Percentiles rank a stretch among this genome's conserved stretches.
Conservation (phyloP, 2,113 vertebrate genomes). For the Agapornis roseicollis region DNA sequence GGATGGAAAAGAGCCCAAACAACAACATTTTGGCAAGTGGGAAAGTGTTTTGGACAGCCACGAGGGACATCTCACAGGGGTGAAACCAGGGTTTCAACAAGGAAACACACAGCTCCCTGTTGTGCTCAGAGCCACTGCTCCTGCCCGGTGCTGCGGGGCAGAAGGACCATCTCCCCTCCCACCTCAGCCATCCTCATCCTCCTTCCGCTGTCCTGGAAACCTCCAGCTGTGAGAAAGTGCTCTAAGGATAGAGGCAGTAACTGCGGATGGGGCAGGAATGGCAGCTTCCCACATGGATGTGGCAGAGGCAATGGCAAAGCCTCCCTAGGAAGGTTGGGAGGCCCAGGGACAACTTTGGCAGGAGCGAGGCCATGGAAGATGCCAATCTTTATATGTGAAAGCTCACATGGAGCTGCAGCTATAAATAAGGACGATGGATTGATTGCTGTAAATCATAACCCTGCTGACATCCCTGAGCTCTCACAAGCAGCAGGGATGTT, state of each 20-base stretch:
- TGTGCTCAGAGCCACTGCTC: neutral
- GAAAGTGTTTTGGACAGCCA: neutral
- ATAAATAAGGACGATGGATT: constrained; percentile 6
- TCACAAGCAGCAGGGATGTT: neutral
- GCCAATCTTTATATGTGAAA: neutral
- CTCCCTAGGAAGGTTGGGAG: neutral
- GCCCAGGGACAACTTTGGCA: neutral
- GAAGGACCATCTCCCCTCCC: neutral
- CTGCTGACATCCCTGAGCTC: constrained; percentile 17
- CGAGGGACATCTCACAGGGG: neutral
- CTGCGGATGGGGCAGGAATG: neutral
- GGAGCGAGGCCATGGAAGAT: neutral
- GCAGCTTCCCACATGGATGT: neutral
- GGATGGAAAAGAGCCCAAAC: neutral
- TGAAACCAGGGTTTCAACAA: neutral
- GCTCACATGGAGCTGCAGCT: neutral
- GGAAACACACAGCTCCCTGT: neutral
- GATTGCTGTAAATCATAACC: constrained; percentile 36
- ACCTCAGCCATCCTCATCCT: neutral
- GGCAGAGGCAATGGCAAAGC: neutral
- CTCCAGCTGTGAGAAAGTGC: neutral
- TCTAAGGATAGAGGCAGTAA: neutral
- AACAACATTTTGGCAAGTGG: fast-evolving
- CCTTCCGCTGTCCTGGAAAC: neutral
- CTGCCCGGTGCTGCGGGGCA: neutral